These are phyloP conservation scores for Heliangelus exortis DNA, from an alignment of 2,797 vertebrate genomes.

Conservation along the genomic window DNA sequence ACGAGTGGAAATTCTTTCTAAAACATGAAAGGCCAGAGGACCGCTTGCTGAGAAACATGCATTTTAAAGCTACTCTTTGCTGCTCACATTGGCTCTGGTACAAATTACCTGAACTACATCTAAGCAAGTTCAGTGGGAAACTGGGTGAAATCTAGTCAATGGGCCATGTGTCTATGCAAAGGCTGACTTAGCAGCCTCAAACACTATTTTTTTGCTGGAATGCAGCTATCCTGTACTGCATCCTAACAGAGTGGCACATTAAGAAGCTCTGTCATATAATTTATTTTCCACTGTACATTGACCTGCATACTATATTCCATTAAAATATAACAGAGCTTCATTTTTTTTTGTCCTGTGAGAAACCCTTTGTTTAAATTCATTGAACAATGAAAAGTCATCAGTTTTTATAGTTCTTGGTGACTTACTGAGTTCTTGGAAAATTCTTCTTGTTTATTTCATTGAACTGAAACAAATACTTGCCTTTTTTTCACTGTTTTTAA, in stretches of 20 bases:
- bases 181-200: background rate
- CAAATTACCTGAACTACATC: background rate
- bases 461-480: background rate
- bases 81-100: background rate
- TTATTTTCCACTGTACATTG: background rate
- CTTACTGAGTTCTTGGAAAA: background rate
- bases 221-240: background rate
- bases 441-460: background rate
- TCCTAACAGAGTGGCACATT: background rate
- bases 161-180: background rate
- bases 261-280: background rate
- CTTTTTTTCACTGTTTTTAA: background rate
- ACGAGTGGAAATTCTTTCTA: background rate
- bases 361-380: background rate
- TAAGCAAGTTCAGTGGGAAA: background rate
- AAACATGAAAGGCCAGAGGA: background rate
- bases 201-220: background rate
- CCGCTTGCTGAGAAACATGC: background rate
- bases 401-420: background rate
- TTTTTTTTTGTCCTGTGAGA: background rate
- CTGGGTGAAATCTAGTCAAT: background rate
- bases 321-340: background rate
- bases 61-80: background rate
- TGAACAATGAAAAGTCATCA: background rate
- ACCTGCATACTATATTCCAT: background rate